Evolutionary conservation across 2,113 vertebrate genomes (phyloP).

Genomic region (Xerus inauris): DNA sequence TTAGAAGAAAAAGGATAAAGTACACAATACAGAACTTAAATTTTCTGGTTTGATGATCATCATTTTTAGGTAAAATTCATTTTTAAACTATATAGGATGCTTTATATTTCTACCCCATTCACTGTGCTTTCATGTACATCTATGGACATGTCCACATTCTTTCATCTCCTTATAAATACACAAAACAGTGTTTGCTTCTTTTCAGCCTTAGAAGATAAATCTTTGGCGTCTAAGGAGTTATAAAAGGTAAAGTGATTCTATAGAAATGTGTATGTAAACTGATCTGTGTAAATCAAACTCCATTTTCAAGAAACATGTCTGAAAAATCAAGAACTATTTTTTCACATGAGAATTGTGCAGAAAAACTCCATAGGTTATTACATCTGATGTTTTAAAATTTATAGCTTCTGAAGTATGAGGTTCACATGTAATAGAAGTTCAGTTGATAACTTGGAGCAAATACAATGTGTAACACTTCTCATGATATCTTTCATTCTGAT

Average conservation of each 20-base stretch:
- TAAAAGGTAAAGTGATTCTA: neutral
- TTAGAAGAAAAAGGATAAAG: neutral
- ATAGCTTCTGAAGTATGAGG: constrained; percentile 24
- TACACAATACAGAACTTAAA: neutral
- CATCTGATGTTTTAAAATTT: neutral
- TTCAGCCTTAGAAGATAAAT: constrained; percentile 6
- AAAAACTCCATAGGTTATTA: neutral
- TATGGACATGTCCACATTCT: neutral
- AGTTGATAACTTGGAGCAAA: neutral
- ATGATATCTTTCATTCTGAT: neutral
- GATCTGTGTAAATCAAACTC: neutral
- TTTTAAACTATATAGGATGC: neutral
- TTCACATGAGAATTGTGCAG: neutral
- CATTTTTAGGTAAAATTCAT: neutral
- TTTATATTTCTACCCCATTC: neutral
- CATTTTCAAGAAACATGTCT: neutral
- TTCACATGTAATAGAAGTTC: neutral
- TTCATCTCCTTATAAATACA: neutral
- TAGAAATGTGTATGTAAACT: neutral
- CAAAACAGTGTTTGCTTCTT: neutral
- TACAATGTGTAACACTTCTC: neutral
- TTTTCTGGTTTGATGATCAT: neutral
- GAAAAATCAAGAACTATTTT: neutral
- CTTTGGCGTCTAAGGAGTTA: neutral
- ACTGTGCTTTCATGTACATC: neutral